Percentiles rank a stretch among this genome's conserved stretches.
These are phyloP conservation scores for Apis florea DNA, from an alignment of 1,140 invertebrate genomes.

Conservation along the genomic window DNA sequence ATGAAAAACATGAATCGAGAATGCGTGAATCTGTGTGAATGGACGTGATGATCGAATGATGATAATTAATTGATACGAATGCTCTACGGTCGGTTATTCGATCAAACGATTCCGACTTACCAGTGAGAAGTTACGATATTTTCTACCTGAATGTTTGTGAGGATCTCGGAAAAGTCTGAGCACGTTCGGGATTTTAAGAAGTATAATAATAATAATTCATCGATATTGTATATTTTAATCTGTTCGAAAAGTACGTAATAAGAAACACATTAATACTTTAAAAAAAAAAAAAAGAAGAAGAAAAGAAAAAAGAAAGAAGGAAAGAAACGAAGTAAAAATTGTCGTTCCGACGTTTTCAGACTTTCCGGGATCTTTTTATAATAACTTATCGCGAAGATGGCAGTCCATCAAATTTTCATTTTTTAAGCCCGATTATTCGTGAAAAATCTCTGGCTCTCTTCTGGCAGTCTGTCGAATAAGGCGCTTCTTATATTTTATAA, in stretches of 20 bases:
- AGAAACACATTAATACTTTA: too few relatives aligned
- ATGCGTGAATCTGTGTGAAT: constrained; percentile 21
- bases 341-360: constrained; percentile 22
- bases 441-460: constrained; percentile 26
- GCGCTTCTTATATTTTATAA: constrained; percentile 23
- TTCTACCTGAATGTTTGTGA: constrained; percentile 58
- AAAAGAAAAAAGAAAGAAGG: background rate
- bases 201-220: background rate
- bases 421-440: constrained; percentile 39
- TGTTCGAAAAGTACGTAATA: background rate
- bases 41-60: constrained; percentile 22
- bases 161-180: constrained; percentile 34
- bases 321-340: background rate
- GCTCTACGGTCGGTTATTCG: constrained; percentile 34
- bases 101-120: constrained; percentile 38
- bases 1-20: background rate
- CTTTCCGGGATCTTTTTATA: constrained; percentile 46
- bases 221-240: constrained; percentile 2
- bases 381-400: constrained; percentile 44
- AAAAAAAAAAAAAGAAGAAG: background rate
- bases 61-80: constrained; percentile 36
- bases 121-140: constrained; percentile 60
- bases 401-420: constrained; percentile 40
- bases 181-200: background rate
- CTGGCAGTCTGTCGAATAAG: constrained; percentile 45